These are phyloP conservation scores for Lacanobia oleracea DNA, from an alignment of 2,888 invertebrate genomes.

Conservation along the genomic window DNA sequence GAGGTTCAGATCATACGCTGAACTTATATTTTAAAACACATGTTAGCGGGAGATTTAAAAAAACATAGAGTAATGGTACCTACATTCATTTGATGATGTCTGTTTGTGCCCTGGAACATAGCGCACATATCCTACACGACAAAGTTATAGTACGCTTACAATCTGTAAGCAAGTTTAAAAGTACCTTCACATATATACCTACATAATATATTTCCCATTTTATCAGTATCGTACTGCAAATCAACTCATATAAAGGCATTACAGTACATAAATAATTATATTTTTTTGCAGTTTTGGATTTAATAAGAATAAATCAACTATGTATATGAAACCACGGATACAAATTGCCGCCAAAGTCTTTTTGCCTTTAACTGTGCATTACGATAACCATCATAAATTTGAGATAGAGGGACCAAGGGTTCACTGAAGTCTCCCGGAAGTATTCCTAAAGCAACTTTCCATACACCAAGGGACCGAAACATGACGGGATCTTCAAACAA, in stretches of 20 bases:
- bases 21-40: not conserved
- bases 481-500: not conserved
- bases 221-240: no score
- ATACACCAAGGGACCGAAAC: not conserved
- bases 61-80: no score
- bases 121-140: not conserved
- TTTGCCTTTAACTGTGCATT: not conserved
- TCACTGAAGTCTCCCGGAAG: not conserved
- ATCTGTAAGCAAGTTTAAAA: no score
- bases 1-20: not conserved
- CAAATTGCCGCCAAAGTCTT: not conserved
- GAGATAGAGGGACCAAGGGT: not conserved
- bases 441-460: not conserved
- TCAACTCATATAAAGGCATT: not conserved
- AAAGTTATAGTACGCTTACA: no score
- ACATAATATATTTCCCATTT: not conserved
- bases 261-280: not conserved
- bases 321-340: not conserved
- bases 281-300: slow-evolving; percentile 3
- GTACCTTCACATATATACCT: no score
- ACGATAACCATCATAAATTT: not conserved
- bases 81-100: not conserved
- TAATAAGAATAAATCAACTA: not conserved
- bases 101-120: not conserved
- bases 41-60: not conserved